These are phyloP conservation scores for Clarias pachynema DNA, from an alignment of 2,797 vertebrate genomes.

Conservation along the genomic window DNA sequence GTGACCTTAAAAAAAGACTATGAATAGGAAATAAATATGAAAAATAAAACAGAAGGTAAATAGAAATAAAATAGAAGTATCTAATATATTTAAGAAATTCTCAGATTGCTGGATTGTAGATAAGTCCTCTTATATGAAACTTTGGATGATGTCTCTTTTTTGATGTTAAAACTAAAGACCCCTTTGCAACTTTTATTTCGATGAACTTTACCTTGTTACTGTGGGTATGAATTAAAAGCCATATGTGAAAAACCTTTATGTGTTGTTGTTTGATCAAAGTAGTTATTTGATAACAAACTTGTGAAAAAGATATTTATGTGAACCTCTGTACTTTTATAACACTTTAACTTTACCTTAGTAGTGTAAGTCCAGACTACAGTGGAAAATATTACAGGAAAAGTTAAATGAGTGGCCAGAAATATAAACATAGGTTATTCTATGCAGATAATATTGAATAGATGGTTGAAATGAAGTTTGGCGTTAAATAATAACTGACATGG, in stretches of 20 bases:
- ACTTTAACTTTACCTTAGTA: conserved; percentile 13
- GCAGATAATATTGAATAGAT: not conserved
- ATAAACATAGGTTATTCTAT: not conserved
- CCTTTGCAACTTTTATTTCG: not conserved
- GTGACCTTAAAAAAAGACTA: too few species aligned
- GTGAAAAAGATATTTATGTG: not conserved
- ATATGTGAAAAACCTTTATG: not conserved
- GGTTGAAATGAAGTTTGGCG: not conserved
- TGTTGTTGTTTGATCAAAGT: not conserved
- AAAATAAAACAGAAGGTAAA: too few species aligned
- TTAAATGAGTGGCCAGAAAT: conserved; percentile 34
- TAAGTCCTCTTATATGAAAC: not conserved
- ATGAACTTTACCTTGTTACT: not conserved
- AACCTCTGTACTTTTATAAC: not conserved
- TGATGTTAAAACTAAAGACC: not conserved
- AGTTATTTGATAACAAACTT: conserved; percentile 22
- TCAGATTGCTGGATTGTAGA: not conserved
- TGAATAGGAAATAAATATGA: too few species aligned
- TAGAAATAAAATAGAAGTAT: not conserved
- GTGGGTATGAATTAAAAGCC: not conserved
- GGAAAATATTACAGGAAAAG: not conserved
- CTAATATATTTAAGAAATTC: not conserved
- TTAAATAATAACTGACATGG: conserved; percentile 68
- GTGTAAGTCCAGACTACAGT: not conserved
- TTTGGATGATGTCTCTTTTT: not conserved